Conservation (phyloP, 1,140 invertebrate species). For the Drosophila cardini region DNA sequence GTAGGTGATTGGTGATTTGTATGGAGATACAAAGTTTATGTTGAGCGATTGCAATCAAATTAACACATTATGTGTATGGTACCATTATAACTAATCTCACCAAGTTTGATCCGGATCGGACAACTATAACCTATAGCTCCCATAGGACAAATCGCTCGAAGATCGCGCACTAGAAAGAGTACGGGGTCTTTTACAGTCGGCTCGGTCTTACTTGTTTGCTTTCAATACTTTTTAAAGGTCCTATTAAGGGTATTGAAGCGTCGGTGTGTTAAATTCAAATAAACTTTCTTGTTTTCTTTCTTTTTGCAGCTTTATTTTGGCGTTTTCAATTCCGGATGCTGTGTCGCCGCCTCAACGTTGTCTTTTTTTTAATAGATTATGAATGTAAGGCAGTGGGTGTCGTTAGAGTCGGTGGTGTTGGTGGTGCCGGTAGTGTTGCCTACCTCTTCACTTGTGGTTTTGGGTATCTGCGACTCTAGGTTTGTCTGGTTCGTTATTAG, state of each 20-base stretch:
- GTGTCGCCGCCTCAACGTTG: slow-evolving; percentile 43
- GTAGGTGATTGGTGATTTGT: too few species aligned
- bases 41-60: too few species aligned
- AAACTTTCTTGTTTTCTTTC: slow-evolving; percentile 32
- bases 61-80: too few species aligned
- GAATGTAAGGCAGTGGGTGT: slow-evolving; percentile 83
- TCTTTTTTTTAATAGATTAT: slow-evolving; percentile 71
- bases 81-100: too few species aligned
- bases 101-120: too few species aligned
- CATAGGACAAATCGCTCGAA: too few species aligned
- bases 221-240: too few species aligned
- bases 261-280: neutral
- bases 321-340: slow-evolving; percentile 76
- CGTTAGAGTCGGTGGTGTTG: slow-evolving; percentile 19
- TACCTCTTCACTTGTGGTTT: slow-evolving; percentile 25
- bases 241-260: slow-evolving; percentile 1
- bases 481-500: slow-evolving; percentile 54
- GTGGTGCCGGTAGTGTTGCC: slow-evolving; percentile 19
- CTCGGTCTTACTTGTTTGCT: too few species aligned
- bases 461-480: slow-evolving; percentile 18
- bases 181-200: too few species aligned
- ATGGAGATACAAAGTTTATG: too few species aligned
- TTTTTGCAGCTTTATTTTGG: slow-evolving; percentile 48
- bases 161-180: too few species aligned
- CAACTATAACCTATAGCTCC: too few species aligned